These are phyloP conservation scores for Morone chrysops DNA, from an alignment of 2,113 vertebrate genomes.

Conservation along the genomic window DNA sequence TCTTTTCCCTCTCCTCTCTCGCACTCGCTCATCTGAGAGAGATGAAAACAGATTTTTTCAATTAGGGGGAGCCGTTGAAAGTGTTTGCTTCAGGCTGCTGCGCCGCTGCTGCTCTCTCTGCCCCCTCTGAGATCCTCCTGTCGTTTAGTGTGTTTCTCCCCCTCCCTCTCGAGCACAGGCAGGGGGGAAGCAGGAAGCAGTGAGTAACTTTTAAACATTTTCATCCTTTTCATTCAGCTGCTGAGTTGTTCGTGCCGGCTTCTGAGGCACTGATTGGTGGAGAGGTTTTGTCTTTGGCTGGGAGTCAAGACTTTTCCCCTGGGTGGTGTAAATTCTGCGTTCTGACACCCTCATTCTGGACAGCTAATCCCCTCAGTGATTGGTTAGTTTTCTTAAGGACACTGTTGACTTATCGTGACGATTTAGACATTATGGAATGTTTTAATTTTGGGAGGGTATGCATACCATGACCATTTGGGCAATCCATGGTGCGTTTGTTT, in stretches of 20 bases:
- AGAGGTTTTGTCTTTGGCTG: slow-evolving; percentile 63
- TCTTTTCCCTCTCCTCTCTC: slow-evolving; percentile 23
- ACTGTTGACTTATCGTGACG: slow-evolving; percentile 43
- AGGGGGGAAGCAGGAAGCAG: slow-evolving; percentile 64
- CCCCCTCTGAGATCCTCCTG: slow-evolving; percentile 59
- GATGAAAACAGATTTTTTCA: slow-evolving; percentile 83
- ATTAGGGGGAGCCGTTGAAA: slow-evolving; percentile 79
- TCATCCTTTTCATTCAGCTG: slow-evolving; percentile 56
- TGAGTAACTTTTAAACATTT: slow-evolving; percentile 80
- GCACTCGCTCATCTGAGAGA: slow-evolving; percentile 48
- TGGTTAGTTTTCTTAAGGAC: slow-evolving; percentile 61
- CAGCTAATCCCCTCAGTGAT: slow-evolving; percentile 37
- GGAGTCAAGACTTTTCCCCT: slow-evolving; percentile 50
- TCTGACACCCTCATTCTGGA: slow-evolving; percentile 51
- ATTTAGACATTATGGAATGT: slow-evolving; percentile 43
- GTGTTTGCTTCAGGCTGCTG: slow-evolving; percentile 71
- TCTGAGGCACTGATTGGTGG: slow-evolving; percentile 50
- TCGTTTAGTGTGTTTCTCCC: slow-evolving; percentile 14
- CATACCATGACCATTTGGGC: neutral
- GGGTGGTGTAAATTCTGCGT: slow-evolving; percentile 60
- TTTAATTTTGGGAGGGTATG: slow-evolving; percentile 27
- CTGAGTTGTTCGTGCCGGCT: slow-evolving; percentile 51
- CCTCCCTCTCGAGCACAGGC: slow-evolving; percentile 44
- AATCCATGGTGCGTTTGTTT: slow-evolving; percentile 8
- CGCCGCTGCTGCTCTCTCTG: slow-evolving; percentile 61